Conservation (phyloP, 2,113 vertebrate genomes). For the Parus major region DNA sequence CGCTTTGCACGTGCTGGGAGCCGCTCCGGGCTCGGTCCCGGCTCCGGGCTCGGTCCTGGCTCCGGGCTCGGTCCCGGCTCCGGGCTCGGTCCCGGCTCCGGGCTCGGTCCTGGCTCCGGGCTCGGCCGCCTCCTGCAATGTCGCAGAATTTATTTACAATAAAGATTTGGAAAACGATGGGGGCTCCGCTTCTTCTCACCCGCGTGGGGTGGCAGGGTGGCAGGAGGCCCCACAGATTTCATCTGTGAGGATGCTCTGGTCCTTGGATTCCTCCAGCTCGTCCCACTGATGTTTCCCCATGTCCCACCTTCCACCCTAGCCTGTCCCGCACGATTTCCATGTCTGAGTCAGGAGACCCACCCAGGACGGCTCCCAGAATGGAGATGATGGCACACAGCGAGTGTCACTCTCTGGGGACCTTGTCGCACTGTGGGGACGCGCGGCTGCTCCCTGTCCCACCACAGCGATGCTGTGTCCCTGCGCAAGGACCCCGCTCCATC, state of each 20-base stretch:
- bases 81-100: neutral
- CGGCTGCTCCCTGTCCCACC: fast-evolving
- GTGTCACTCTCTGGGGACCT: neutral
- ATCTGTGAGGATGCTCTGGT: fast-evolving
- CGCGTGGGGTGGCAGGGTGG: fast-evolving
- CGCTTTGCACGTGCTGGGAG: slow-evolving; percentile 19
- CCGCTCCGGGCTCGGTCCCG: neutral
- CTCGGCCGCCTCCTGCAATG: slow-evolving; percentile 1
- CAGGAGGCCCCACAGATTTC: fast-evolving
- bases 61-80: no score
- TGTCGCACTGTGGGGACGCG: fast-evolving
- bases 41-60: no score
- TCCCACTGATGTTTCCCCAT: fast-evolving
- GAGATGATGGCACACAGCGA: fast-evolving
- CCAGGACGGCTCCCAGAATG: fast-evolving
- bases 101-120: neutral
- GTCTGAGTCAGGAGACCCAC: neutral
- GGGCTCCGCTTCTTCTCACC: neutral
- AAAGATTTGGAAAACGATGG: slow-evolving; percentile 20
- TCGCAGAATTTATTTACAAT: slow-evolving; percentile 53
- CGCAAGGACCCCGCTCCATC: neutral
- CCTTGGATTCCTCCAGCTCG: neutral
- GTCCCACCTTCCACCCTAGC: neutral
- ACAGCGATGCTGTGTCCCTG: fast-evolving
- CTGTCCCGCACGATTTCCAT: fast-evolving